Evolutionary conservation across 2,888 invertebrate genomes (phyloP), one percentile per base, ranked within the genome.

Genomic region (Endomychus coccineus): DNA sequence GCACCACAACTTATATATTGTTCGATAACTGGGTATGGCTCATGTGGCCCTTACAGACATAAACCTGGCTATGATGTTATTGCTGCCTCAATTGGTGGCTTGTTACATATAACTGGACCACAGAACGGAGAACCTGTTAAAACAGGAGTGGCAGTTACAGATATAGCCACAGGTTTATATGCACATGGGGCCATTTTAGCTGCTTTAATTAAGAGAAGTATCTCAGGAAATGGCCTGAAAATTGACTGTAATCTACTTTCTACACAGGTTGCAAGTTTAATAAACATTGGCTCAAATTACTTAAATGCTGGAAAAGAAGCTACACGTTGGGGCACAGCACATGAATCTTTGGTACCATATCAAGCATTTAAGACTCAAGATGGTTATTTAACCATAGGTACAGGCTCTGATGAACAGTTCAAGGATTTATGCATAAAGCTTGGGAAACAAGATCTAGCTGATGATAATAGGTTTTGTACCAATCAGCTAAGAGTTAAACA

Each of bases 61-160:
- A 78, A 83, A 50, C 89, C 92, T n/a, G 97, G 97, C 49, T 96
- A 94, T 65, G 97, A 97, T 69, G 90, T 92, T 0, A 89, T 97
- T 48, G 94, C 92, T 1, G 83, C 92, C 9, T 95, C 94, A 0
- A 73, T 91, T 51, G 95, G 92, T 3, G 96, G 97, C 0, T 69
- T 96, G 0, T 55, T 96, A 14, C 80, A 90, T 56, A 83, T 89
- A 14, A 97, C 97, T 0, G 97, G 97, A 0, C 80, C 87, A 29
- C 71, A 71, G 49, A 68, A 79, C 51, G 90, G 92, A 0, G 80
- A 79, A 23, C 95, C 96, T 0, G 84, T 85, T 43, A 94, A 95
- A 67, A 80, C 83, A 9, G 96, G 95, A 7, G 89, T 95, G 1
- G 91, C 96, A 1, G 77, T 94, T 51, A 94, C 91, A 0, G 96